A percentile compares a stretch with the other conserved stretches of the same genome.
These are phyloP conservation scores for Crematogaster levior DNA, from an alignment of 2,888 invertebrate genomes.

Conservation along the genomic window DNA sequence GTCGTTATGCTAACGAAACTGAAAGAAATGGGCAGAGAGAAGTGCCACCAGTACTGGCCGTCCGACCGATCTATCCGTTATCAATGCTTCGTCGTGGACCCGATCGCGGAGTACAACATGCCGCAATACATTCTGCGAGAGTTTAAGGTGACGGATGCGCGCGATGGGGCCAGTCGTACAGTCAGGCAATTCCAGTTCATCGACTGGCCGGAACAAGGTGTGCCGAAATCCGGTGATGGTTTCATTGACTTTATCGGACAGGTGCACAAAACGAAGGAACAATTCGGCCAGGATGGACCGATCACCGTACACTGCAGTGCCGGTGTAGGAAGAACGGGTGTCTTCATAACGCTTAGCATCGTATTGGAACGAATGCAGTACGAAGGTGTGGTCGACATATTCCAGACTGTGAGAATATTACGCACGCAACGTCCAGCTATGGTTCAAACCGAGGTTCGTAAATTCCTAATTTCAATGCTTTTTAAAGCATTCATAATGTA, in stretches of 20 bases:
- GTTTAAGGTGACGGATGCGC: constrained; percentile 99
- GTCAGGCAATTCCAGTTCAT: constrained; percentile 98
- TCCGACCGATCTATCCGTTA: constrained; percentile 98
- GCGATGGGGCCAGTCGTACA: constrained; percentile 98
- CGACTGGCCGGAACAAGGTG: constrained; percentile 98
- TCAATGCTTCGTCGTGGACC: constrained; percentile 99
- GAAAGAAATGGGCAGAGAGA: constrained; percentile 99
- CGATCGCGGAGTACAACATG: constrained; percentile 99
- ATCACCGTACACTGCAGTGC: constrained; percentile 98
- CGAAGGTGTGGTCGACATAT: constrained; percentile 99
- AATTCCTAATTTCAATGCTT: not conserved
- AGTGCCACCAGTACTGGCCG: constrained; percentile 99
- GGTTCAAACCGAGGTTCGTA: constrained; percentile 98
- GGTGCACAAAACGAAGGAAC: constrained; percentile 99
- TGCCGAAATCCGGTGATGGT: constrained; percentile 98
- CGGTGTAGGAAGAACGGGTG: constrained; percentile 99
- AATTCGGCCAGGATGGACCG: constrained; percentile 99
- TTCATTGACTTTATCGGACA: constrained; percentile 99
- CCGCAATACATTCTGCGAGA: constrained; percentile 99
- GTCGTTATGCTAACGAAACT: constrained; percentile 99
- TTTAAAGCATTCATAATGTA: not conserved
- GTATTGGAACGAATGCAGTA: constrained; percentile 99
- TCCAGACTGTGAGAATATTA: constrained; percentile 99
- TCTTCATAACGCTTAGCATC: constrained; percentile 99
- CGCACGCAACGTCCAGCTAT: constrained; percentile 99